A percentile compares a stretch with the other conserved stretches of the same genome.
phyloP scores from a whole-genome alignment of 2,888 invertebrate species.

The Erebia aethiops region DNA sequence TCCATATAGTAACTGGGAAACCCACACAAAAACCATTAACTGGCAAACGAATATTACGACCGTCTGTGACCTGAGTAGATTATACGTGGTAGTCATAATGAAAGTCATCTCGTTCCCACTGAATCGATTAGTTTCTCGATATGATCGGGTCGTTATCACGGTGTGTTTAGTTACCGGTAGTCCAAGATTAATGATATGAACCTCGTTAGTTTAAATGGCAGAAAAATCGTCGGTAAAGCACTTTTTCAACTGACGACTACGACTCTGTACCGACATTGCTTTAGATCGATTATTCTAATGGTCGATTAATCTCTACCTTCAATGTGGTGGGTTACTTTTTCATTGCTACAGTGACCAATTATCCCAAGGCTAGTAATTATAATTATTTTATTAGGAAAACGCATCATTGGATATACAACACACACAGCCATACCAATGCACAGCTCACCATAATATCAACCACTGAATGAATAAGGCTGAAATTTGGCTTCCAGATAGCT shows the following conservation, averaged over 20 bases:
- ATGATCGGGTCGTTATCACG: slow-evolving; percentile 69
- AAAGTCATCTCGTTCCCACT: slow-evolving; percentile 59
- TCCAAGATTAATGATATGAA: slow-evolving; percentile 72
- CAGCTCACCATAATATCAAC: no score
- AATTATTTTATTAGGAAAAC: no score
- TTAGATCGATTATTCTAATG: background rate
- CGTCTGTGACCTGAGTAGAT: slow-evolving; percentile 57
- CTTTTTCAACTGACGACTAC: slow-evolving; percentile 1
- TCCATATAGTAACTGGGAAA: background rate
- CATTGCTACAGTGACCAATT: no score
- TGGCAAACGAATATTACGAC: slow-evolving; percentile 43
- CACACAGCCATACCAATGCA: no score
- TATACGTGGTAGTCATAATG: slow-evolving; percentile 62
- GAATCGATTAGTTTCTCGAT: slow-evolving; percentile 75
- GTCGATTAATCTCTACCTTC: background rate
- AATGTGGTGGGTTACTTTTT: no score
- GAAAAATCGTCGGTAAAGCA: slow-evolving; percentile 57
- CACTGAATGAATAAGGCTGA: no score
- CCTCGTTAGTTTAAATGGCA: slow-evolving; percentile 70
- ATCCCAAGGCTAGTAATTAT: no score
- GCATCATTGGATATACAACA: no score
- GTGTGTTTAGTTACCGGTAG: slow-evolving; percentile 70
- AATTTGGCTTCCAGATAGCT: no score
- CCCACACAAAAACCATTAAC: slow-evolving; percentile 1
- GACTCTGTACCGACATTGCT: background rate